Conservation (phyloP, 2,888 invertebrate species). For the Sabatieria punctata region DNA sequence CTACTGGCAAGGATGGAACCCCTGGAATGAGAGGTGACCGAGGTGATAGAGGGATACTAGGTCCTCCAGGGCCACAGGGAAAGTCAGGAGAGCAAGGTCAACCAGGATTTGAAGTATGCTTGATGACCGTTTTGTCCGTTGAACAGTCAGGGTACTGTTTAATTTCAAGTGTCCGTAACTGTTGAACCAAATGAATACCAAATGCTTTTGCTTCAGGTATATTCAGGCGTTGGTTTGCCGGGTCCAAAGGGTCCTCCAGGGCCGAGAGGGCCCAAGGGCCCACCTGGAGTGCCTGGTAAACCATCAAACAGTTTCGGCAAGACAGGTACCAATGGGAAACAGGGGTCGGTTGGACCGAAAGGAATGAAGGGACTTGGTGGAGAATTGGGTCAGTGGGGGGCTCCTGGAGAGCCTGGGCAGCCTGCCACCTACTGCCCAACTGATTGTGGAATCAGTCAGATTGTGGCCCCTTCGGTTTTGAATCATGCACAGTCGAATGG, state of each 20-base stretch:
- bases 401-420: conserved; percentile 25
- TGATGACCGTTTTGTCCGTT: too few relatives aligned
- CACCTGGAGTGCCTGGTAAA: conserved; percentile 9
- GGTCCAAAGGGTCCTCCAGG: conserved; percentile 26
- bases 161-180: too few relatives aligned
- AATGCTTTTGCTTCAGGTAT: too few relatives aligned
- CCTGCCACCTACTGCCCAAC: conserved; percentile 24
- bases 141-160: too few relatives aligned
- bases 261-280: conserved; percentile 15
- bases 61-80: too few relatives aligned
- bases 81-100: too few relatives aligned
- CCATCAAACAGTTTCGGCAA: conserved; percentile 8
- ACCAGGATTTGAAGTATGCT: too few relatives aligned
- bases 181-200: too few relatives aligned
- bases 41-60: too few relatives aligned
- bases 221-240: conserved; percentile 21
- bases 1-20: neutral
- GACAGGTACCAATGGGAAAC: conserved; percentile 14
- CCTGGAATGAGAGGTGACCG: conserved; percentile 3
- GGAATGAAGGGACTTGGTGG: conserved; percentile 19
- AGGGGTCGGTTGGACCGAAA: conserved; percentile 19
- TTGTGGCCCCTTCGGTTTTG: conserved; percentile 17
- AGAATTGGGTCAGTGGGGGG: conserved; percentile 21
- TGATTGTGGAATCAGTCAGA: conserved; percentile 25
- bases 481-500: too few relatives aligned